Evolutionary conservation across 1,140 invertebrate species (phyloP).

Genomic region (Kradibia gibbosae): DNA sequence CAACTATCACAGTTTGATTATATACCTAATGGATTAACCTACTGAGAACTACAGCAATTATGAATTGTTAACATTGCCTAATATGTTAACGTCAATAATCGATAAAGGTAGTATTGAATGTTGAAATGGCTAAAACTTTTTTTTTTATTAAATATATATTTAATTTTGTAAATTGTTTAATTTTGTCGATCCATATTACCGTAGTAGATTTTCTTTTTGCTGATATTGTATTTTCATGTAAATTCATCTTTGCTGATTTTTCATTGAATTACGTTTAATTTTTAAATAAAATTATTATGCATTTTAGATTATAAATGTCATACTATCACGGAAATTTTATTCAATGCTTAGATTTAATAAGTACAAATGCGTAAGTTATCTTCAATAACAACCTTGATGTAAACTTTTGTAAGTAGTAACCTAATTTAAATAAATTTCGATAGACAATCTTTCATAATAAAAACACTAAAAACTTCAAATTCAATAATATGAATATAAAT

Average conservation of each 20-base stretch:
- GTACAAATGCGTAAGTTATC: not conserved
- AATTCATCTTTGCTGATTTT: constrained; percentile 20
- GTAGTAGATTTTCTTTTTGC: not conserved
- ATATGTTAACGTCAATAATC: not conserved
- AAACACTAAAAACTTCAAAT: too few species aligned
- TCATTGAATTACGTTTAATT: not conserved
- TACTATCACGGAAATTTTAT: not conserved
- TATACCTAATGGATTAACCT: not conserved
- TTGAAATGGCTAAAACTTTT: too few species aligned
- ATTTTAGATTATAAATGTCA: not conserved
- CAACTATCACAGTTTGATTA: not conserved
- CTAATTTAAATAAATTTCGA: too few species aligned
- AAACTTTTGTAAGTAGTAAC: too few species aligned
- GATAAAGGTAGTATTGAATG: too few species aligned
- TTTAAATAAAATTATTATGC: not conserved
- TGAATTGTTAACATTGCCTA: not conserved
- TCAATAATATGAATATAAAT: too few species aligned
- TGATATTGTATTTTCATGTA: constrained; percentile 17
- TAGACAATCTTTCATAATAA: too few species aligned
- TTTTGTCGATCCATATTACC: not conserved
- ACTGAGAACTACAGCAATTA: not conserved
- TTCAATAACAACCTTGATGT: too few species aligned
- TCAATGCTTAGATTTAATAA: not conserved
- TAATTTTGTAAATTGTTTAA: not conserved
- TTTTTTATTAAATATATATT: too few species aligned